These are phyloP conservation scores for Eupeodes luniger DNA, from an alignment of 2,888 invertebrate species.

Conservation along the genomic window DNA sequence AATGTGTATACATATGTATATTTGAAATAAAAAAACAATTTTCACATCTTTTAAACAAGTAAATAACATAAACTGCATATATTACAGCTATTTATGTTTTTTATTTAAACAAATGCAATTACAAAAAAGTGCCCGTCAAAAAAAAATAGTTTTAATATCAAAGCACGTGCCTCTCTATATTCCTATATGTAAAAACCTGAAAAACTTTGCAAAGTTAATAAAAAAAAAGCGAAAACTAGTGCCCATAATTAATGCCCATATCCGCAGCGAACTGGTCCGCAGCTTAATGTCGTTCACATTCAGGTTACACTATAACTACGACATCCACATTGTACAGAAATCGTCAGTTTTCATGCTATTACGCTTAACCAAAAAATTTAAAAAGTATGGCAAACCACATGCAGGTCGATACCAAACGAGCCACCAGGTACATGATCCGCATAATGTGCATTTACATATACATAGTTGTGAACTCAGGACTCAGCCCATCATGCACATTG, in stretches of 20 bases:
- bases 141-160: background rate
- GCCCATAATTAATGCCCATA: conserved; percentile 54
- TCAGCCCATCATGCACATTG: background rate
- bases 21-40: too few relatives aligned
- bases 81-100: too few relatives aligned
- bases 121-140: background rate
- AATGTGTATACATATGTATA: too few relatives aligned
- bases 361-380: conserved; percentile 43
- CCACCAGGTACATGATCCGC: conserved; percentile 75
- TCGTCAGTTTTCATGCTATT: conserved; percentile 60
- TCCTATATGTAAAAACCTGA: conserved; percentile 4
- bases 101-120: too few relatives aligned
- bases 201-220: conserved; percentile 31
- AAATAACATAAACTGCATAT: too few relatives aligned
- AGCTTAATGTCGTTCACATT: conserved; percentile 66
- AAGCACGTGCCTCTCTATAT: conserved; percentile 12
- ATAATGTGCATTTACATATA: conserved; percentile 74
- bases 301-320: conserved; percentile 17
- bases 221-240: conserved; percentile 23
- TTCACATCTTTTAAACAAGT: too few relatives aligned
- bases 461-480: conserved; percentile 49
- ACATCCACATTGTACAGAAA: conserved; percentile 18
- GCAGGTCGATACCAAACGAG: conserved; percentile 71
- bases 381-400: conserved; percentile 58
- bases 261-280: conserved; percentile 65